Evolutionary conservation across 2,888 invertebrate species (phyloP).

Genomic region (Limnephilus marmoratus): DNA sequence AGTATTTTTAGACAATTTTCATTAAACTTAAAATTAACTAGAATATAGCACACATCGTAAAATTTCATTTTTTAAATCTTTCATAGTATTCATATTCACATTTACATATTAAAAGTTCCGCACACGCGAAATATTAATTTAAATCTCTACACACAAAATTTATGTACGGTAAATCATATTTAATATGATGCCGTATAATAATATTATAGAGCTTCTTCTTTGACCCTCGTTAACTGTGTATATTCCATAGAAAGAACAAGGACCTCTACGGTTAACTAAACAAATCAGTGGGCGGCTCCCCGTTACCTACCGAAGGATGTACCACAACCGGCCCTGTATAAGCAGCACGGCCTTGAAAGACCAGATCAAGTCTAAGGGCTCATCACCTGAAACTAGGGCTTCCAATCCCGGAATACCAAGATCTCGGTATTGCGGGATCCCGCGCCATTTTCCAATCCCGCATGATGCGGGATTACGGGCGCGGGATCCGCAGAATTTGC

Average conservation of each 20-base stretch:
- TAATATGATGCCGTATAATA: background rate
- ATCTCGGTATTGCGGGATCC: too few relatives aligned
- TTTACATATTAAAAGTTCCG: background rate
- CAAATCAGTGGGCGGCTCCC: background rate
- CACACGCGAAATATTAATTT: background rate
- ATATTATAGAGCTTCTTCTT: background rate
- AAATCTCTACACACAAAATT: background rate
- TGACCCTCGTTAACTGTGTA: background rate
- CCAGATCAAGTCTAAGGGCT: too few relatives aligned
- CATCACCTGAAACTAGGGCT: too few relatives aligned
- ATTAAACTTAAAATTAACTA: background rate
- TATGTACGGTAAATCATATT: background rate
- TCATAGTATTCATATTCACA: background rate
- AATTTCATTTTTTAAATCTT: background rate
- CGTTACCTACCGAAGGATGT: too few relatives aligned
- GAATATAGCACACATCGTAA: slow-evolving; percentile 2
- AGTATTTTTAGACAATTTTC: background rate
- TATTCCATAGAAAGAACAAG: background rate
- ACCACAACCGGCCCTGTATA: too few relatives aligned
- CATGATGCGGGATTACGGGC: too few relatives aligned
- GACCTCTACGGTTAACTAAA: background rate
- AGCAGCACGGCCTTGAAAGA: too few relatives aligned
- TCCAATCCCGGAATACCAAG: too few relatives aligned
- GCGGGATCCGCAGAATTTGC: too few relatives aligned
- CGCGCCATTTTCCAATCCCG: too few relatives aligned